Evolutionary conservation across 2,797 vertebrate genomes (phyloP).

Genomic region (Trichosurus vulpecula): DNA sequence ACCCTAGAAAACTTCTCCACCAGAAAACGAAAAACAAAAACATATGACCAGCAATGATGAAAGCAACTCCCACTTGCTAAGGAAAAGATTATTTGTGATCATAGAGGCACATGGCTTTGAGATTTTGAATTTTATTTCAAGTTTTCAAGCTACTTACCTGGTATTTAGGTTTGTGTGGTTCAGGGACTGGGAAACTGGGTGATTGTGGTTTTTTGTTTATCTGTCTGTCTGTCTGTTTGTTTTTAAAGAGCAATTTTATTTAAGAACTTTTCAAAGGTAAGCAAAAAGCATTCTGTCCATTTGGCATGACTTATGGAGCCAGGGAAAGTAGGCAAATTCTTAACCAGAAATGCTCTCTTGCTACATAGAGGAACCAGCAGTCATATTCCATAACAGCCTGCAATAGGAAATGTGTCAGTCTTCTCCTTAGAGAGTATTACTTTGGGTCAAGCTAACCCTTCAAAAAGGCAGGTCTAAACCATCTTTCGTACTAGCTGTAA

Average conservation of each 20-base stretch:
- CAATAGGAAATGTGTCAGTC: background rate
- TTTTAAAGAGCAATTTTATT: background rate
- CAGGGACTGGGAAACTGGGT: background rate
- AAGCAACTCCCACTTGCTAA: constrained; percentile 76
- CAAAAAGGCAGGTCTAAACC: background rate
- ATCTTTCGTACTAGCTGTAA: background rate
- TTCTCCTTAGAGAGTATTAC: constrained; percentile 25
- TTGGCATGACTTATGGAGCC: background rate
- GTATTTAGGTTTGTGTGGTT: constrained; percentile 64
- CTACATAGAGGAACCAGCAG: background rate
- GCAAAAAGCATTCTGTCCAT: constrained; percentile 30
- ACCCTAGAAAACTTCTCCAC: constrained; percentile 87
- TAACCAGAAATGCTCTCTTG: background rate
- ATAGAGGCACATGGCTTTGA: constrained; percentile 74
- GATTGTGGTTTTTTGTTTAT: background rate
- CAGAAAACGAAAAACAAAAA: constrained; percentile 85
- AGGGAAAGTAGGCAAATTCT: background rate
- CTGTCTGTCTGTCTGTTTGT: background rate
- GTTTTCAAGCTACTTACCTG: constrained; percentile 72
- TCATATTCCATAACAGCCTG: background rate
- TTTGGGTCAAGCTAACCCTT: background rate
- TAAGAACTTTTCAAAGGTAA: constrained; percentile 61
- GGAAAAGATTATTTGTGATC: constrained; percentile 75
- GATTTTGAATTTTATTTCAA: constrained; percentile 72
- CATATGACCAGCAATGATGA: constrained; percentile 80